Percentiles rank a stretch among this genome's conserved stretches.
These are phyloP conservation scores for Heterotis niloticus DNA, from an alignment of 2,113 vertebrate genomes.

Conservation along the genomic window DNA sequence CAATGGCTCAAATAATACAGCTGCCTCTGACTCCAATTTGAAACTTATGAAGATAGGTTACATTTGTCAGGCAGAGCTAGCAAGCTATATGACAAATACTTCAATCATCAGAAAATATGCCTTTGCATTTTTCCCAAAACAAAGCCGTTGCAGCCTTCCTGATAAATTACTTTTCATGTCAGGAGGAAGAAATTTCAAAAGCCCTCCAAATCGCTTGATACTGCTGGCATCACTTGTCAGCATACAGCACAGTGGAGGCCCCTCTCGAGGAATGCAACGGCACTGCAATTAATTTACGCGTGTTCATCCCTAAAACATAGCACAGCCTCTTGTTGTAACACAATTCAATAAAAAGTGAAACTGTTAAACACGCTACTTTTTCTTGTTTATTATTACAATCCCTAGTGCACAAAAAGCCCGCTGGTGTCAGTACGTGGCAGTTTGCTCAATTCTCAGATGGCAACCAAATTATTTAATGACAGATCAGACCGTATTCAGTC, in stretches of 20 bases:
- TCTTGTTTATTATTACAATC: not conserved
- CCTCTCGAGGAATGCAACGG: not conserved
- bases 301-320: slow-evolving; percentile 3
- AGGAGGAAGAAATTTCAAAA: slow-evolving; percentile 9
- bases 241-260: not conserved
- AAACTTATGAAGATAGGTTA: slow-evolving; percentile 27
- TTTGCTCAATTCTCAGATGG: not conserved
- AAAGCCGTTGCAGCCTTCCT: slow-evolving; percentile 3
- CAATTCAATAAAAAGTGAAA: not conserved
- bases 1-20: slow-evolving; percentile 27
- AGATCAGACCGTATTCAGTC: not conserved
- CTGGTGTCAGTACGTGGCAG: not conserved
- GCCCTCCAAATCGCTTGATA: not conserved
- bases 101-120: slow-evolving; percentile 23
- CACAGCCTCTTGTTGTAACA: not conserved
- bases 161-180: slow-evolving; percentile 27
- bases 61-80: slow-evolving; percentile 26
- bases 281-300: slow-evolving; percentile 2
- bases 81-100: slow-evolving; percentile 24
- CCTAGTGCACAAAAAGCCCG: not conserved
- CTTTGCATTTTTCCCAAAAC: slow-evolving; percentile 28
- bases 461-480: not conserved
- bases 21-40: slow-evolving; percentile 16
- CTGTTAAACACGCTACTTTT: not conserved
- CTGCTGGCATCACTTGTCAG: not conserved